Conservation (phyloP, 2,888 invertebrate genomes). For the Ennomos fuscantarius region DNA sequence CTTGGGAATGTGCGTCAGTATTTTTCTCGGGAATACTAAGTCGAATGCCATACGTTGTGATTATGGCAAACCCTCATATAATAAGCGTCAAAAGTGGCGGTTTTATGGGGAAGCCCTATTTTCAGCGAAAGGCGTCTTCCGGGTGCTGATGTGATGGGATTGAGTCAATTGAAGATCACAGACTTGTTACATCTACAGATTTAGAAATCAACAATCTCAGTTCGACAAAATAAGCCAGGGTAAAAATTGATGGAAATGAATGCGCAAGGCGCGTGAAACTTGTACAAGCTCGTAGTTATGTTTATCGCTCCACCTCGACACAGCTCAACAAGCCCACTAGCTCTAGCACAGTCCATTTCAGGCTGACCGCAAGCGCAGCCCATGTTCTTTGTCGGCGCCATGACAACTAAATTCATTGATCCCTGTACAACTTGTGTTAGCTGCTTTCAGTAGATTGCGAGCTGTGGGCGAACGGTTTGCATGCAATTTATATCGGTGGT, state of each 20-base stretch:
- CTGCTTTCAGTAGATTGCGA: slow-evolving; percentile 31
- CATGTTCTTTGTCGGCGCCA: slow-evolving; percentile 54
- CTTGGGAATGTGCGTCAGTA: too few relatives aligned
- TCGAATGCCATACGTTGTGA: too few relatives aligned
- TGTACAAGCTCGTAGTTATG: slow-evolving; percentile 27
- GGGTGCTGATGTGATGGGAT: too few relatives aligned
- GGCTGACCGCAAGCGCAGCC: slow-evolving; percentile 47
- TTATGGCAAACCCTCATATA: too few relatives aligned
- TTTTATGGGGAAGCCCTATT: too few relatives aligned
- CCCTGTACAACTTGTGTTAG: slow-evolving; percentile 40
- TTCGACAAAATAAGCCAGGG: not conserved
- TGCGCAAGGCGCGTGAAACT: slow-evolving; percentile 22
- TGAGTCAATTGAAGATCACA: too few relatives aligned
- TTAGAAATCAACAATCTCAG: too few relatives aligned
- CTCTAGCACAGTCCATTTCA: slow-evolving; percentile 16
- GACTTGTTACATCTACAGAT: too few relatives aligned
- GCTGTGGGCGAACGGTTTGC: slow-evolving; percentile 47
- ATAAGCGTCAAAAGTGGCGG: too few relatives aligned
- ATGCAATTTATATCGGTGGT: slow-evolving; percentile 48
- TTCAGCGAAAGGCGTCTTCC: too few relatives aligned
- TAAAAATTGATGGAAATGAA: not conserved
- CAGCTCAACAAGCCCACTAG: slow-evolving; percentile 7
- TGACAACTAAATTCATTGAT: slow-evolving; percentile 62
- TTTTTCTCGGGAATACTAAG: too few relatives aligned
- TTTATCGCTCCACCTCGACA: slow-evolving; percentile 30